Base-by-base conservation (phyloP, 1,140 invertebrate species). In the Piezodorus guildinii region DNA sequence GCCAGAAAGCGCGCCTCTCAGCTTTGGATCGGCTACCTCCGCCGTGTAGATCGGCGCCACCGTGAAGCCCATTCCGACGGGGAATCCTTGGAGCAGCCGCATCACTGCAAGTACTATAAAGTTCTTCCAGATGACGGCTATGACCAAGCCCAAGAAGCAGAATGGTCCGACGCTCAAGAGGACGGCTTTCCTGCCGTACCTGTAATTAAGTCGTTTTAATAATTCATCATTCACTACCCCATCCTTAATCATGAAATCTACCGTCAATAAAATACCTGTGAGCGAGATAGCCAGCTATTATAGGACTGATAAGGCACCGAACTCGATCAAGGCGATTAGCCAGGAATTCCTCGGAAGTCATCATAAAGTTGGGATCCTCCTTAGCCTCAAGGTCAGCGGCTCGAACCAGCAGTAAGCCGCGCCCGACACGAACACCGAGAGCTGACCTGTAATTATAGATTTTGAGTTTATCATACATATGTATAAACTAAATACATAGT, bases 11-110 rank as follows among this genome's bases (percentile, higher is more conserved):
- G 69, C 64, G 3, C 71, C 71, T 0, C 71, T 59, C 12, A 70
- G 75, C 17, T 65, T 58, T 4, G 68, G 61, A 2, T 66, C 66
- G 1, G 68, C 84, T 46, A 92, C 90, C 77, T 94, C 91, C 23
- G 88, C 89, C 62, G 89, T 81, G 73, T 94, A 95, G 79, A 93
- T 87, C 0, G 90, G 90, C 3, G 84, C 78, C 15, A 85, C 81
- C 0, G 89, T 86, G 72, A 88, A 90, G 0, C 85, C 77, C 68
- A 88, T 80, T 1, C 88, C 87, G 3, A 87, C 78, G 5, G 80
- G 82, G 10, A 90, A 70, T 21, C 91, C 91, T 39, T 67, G 62
- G n/a, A 72, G 49, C 23, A 69, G 23, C 58, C 67, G 60, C 16
- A 68, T 69, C 14, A 70, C 43, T 58, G 67, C 71, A 12, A 87